These are phyloP conservation scores for Oostethus manadensis DNA, from an alignment of 2,113 vertebrate genomes.

Conservation along the genomic window DNA sequence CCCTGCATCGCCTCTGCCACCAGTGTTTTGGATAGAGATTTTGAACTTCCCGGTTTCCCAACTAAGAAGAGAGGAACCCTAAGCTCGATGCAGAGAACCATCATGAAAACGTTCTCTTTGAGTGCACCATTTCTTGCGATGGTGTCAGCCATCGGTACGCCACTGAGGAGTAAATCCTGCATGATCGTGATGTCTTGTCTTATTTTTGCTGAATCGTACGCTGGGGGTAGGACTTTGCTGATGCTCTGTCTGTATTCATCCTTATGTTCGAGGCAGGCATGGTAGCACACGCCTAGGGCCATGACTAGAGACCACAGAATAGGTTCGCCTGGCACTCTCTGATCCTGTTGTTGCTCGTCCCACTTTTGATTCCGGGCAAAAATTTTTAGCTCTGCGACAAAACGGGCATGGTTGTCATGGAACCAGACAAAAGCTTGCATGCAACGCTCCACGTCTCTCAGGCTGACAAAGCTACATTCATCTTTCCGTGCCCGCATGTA, in stretches of 20 bases:
- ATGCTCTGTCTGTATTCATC: conserved; percentile 72
- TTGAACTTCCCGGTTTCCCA: conserved; percentile 96
- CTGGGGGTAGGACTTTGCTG: conserved; percentile 62
- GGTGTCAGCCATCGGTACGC: conserved; percentile 76
- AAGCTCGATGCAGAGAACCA: conserved; percentile 93
- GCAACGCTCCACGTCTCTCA: conserved; percentile 93
- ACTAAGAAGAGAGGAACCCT: conserved; percentile 94
- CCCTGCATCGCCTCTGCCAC: conserved; percentile 96
- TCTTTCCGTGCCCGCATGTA: conserved; percentile 80
- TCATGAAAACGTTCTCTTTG: conserved; percentile 98
- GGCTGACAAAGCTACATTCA: conserved; percentile 90
- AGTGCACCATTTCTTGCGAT: conserved; percentile 89
- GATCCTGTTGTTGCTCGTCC: conserved; percentile 10
- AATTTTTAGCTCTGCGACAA: conserved; percentile 69
- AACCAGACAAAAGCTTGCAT: conserved; percentile 88
- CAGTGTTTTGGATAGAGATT: conserved; percentile 93
- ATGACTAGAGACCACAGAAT: conserved; percentile 86
- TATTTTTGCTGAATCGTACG: conserved; percentile 64
- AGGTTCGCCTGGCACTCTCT: not conserved
- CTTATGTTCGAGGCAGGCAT: conserved; percentile 84
- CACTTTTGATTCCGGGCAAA: conserved; percentile 23
- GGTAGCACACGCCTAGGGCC: conserved; percentile 87
- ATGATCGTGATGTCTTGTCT: conserved; percentile 78
- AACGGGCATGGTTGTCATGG: conserved; percentile 53
- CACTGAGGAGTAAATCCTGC: conserved; percentile 85